Conservation (phyloP, 2,888 invertebrate genomes). For the Polymixis lichenea region DNA sequence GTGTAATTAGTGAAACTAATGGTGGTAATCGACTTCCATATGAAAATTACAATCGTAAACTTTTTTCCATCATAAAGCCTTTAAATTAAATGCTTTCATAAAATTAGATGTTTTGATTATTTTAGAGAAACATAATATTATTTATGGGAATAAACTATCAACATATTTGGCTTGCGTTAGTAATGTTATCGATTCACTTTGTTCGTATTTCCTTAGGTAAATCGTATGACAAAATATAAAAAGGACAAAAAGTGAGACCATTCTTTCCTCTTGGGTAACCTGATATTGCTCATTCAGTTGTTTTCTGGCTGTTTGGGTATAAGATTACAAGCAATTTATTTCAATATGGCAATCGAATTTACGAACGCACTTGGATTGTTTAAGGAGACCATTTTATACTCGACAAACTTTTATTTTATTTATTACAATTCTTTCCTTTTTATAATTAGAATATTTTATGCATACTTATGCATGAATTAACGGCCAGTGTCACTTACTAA, state of each 20-base stretch:
- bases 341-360: slow-evolving; percentile 88
- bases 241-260: slow-evolving; percentile 81
- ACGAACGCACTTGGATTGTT: slow-evolving; percentile 81
- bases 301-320: slow-evolving; percentile 90
- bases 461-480: neutral
- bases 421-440: slow-evolving; percentile 55
- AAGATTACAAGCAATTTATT: slow-evolving; percentile 90
- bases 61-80: slow-evolving; percentile 72
- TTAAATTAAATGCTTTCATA: slow-evolving; percentile 73
- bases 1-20: slow-evolving; percentile 89
- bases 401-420: slow-evolving; percentile 77
- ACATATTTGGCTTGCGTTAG: slow-evolving; percentile 61
- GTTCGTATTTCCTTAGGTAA: slow-evolving; percentile 68
- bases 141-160: slow-evolving; percentile 66
- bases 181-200: slow-evolving; percentile 63
- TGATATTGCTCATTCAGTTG: slow-evolving; percentile 89
- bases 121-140: slow-evolving; percentile 64
- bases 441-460: slow-evolving; percentile 46
- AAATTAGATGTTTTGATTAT: slow-evolving; percentile 75
- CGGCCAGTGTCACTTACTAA: neutral
- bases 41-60: slow-evolving; percentile 81
- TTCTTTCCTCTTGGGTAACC: slow-evolving; percentile 85
- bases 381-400: slow-evolving; percentile 80
- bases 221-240: slow-evolving; percentile 81
- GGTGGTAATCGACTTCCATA: slow-evolving; percentile 83